phyloP scores from a whole-genome alignment of 2,888 invertebrate species.

The Macaria notata region DNA sequence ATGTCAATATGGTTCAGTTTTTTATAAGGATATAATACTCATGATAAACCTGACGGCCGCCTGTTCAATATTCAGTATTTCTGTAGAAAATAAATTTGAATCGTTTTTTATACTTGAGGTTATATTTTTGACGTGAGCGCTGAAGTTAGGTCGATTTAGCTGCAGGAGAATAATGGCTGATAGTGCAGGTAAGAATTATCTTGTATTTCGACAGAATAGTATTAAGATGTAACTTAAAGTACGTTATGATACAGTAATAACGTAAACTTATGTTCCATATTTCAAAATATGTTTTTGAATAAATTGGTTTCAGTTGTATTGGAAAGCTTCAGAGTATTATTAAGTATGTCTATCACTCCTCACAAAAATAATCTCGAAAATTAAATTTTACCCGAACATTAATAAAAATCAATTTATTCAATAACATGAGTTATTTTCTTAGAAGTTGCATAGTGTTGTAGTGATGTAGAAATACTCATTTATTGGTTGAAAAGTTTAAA shows the following conservation, averaged over 20 bases:
- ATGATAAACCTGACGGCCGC: too few relatives aligned
- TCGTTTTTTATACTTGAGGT: too few relatives aligned
- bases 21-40: too few relatives aligned
- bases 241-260: conserved; percentile 19
- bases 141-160: conserved; percentile 40
- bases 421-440: conserved; percentile 9
- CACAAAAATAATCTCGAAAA: too few relatives aligned
- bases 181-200: conserved; percentile 11
- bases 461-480: conserved; percentile 27
- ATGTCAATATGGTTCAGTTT: too few relatives aligned
- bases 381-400: too few relatives aligned
- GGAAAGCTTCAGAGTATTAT: too few relatives aligned
- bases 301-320: conserved; percentile 15
- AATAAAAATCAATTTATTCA: conserved; percentile 16
- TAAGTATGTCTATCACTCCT: too few relatives aligned
- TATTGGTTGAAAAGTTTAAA: conserved; percentile 6
- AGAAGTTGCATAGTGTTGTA: conserved; percentile 19
- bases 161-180: conserved; percentile 79
- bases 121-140: conserved; percentile 17
- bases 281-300: conserved; percentile 19
- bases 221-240: conserved; percentile 31
- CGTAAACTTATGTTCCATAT: conserved; percentile 24
- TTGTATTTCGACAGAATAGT: conserved; percentile 42
- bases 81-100: too few relatives aligned
- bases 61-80: too few relatives aligned